Conservation (phyloP, 2,113 vertebrate genomes). For the Pholis gunnellus region DNA sequence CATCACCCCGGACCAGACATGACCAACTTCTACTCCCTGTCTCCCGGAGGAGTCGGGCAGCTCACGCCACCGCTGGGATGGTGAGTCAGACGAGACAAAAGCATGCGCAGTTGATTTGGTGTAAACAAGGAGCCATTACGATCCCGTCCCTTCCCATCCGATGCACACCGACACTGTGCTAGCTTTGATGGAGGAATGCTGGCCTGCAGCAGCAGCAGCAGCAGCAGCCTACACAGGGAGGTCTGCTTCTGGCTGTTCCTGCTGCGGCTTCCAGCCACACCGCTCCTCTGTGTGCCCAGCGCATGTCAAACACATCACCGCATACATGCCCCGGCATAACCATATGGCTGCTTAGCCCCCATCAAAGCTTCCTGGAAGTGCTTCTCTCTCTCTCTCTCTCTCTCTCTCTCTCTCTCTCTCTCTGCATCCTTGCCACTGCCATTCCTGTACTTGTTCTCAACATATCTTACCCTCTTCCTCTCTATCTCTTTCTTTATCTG, state of each 20-base stretch:
- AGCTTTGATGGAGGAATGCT: constrained; percentile 7
- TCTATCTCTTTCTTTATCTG: constrained; percentile 23
- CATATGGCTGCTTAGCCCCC: constrained; percentile 70
- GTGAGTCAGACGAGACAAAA: constrained; percentile 83
- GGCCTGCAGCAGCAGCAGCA: constrained; percentile 36
- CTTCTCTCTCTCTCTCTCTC: constrained; percentile 30
- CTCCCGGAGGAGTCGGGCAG: constrained; percentile 95
- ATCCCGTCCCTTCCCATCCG: constrained; percentile 19
- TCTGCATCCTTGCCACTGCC: constrained; percentile 8
- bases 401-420: constrained; percentile 34
- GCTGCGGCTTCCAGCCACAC: constrained; percentile 59
- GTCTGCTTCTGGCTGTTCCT: constrained; percentile 68
- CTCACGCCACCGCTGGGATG: constrained; percentile 98
- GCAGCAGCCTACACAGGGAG: constrained; percentile 50
- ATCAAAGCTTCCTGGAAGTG: constrained; percentile 62
- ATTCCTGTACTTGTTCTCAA: neutral
- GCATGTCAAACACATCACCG: constrained; percentile 75
- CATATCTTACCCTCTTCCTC: constrained; percentile 4
- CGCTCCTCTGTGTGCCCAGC: constrained; percentile 66
- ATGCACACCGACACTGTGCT: constrained; percentile 29
- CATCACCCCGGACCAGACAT: constrained; percentile 96
- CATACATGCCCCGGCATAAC: constrained; percentile 71
- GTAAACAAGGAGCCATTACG: constrained; percentile 41
- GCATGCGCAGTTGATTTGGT: constrained; percentile 18
- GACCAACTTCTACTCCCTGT: constrained; percentile 96